These are phyloP conservation scores for Drosophila murphyi DNA, from an alignment of 1,140 invertebrate genomes.

Conservation along the genomic window DNA sequence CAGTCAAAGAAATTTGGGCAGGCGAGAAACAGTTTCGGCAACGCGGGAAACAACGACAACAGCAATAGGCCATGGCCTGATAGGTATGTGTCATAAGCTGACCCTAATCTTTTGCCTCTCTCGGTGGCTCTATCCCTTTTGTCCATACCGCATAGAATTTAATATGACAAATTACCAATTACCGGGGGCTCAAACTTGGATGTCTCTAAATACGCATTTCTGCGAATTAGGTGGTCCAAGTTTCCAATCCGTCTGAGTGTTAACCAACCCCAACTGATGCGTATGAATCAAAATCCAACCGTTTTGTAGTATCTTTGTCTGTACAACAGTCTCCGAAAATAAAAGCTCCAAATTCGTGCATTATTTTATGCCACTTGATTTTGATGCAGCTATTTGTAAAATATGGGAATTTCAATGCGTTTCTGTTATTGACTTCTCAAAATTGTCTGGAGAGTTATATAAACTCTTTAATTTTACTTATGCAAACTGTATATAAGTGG, in stretches of 20 bases:
- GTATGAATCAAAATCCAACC: not conserved
- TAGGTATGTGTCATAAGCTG: constrained; percentile 59
- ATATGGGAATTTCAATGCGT: no score
- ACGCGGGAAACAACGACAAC: constrained; percentile 33
- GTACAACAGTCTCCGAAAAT: not conserved
- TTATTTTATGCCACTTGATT: no score
- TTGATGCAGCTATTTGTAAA: no score
- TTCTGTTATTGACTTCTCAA: not conserved
- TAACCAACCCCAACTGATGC: not conserved
- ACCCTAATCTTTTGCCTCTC: not conserved
- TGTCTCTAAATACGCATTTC: not conserved
- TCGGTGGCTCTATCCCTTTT: not conserved
- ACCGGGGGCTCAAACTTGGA: not conserved
- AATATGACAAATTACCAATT: not conserved
- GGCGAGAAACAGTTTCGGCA: constrained; percentile 42
- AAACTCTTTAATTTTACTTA: no score
- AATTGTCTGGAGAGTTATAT: not conserved
- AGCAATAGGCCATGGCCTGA: constrained; percentile 56
- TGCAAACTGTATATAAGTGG: not conserved
- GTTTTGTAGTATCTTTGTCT: not conserved
- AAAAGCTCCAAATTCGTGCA: no score
- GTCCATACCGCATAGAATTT: not conserved
- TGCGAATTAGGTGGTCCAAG: not conserved
- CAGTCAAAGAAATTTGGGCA: constrained; percentile 20
- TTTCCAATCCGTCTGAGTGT: not conserved